These are phyloP conservation scores for Hipparchia sbordonii DNA, from an alignment of 2,888 invertebrate species.

Conservation along the genomic window DNA sequence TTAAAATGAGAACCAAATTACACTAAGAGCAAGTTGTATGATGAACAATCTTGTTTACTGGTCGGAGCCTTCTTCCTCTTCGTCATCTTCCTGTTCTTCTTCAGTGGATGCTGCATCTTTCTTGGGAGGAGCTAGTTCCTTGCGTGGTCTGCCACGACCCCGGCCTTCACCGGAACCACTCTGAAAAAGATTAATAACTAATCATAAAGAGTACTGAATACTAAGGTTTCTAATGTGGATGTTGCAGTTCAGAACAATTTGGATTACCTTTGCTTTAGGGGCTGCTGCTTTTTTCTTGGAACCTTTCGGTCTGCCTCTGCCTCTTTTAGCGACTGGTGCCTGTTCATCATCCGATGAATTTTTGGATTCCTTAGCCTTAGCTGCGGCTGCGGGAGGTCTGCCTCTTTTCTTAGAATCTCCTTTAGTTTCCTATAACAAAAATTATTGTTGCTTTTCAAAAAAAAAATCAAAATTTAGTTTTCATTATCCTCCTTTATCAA, in stretches of 20 bases:
- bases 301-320: slow-evolving; percentile 81
- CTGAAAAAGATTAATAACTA: slow-evolving; percentile 46
- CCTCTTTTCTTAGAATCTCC: slow-evolving; percentile 76
- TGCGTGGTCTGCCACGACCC: slow-evolving; percentile 77
- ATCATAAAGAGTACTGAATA: not conserved
- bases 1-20: slow-evolving; percentile 78
- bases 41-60: slow-evolving; percentile 69
- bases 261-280: slow-evolving; percentile 69
- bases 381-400: slow-evolving; percentile 67
- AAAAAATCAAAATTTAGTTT: slow-evolving; percentile 1
- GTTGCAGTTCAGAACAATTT: not conserved
- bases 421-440: slow-evolving; percentile 69
- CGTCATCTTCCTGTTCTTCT: slow-evolving; percentile 79
- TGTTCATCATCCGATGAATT: slow-evolving; percentile 81
- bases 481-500: not conserved
- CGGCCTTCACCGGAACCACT: slow-evolving; percentile 69
- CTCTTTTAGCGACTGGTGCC: slow-evolving; percentile 79
- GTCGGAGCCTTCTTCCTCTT: slow-evolving; percentile 79
- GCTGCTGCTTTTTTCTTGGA: slow-evolving; percentile 79
- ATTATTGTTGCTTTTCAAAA: slow-evolving; percentile 7
- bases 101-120: slow-evolving; percentile 77
- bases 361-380: slow-evolving; percentile 79
- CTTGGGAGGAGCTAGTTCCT: slow-evolving; percentile 76
- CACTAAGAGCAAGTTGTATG: slow-evolving; percentile 69
- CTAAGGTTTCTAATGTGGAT: not conserved